Conservation (phyloP, 2,888 invertebrate genomes). For the Mechanitis mazaeus region DNA sequence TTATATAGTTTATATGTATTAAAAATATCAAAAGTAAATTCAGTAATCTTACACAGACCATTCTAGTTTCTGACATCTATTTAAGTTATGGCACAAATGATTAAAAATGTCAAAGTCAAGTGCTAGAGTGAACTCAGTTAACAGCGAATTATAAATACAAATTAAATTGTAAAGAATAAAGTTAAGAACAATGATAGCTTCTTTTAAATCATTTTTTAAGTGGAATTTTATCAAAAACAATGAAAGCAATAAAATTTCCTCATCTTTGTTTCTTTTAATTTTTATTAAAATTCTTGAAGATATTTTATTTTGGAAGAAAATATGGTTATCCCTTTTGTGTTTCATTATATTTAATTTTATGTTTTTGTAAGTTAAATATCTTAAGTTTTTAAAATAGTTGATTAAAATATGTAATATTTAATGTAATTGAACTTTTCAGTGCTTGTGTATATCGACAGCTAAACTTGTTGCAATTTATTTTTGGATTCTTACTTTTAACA, state of each 20-base stretch:
- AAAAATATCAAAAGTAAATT: too few relatives aligned
- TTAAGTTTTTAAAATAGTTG: conserved; percentile 1
- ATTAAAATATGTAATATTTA: conserved; percentile 11
- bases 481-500: conserved; percentile 43
- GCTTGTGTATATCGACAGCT: conserved; percentile 52
- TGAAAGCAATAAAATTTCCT: conserved; percentile 45
- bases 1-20: too few relatives aligned
- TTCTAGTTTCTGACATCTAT: too few relatives aligned
- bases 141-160: conserved; percentile 1
- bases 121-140: background rate
- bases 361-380: conserved; percentile 55
- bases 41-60: too few relatives aligned
- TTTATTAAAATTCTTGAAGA: conserved; percentile 61
- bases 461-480: conserved; percentile 49
- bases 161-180: background rate
- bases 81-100: too few relatives aligned
- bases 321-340: conserved; percentile 58
- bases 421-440: conserved; percentile 42
- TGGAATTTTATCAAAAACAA: conserved; percentile 44
- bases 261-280: conserved; percentile 47
- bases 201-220: conserved; percentile 51
- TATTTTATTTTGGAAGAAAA: conserved; percentile 64
- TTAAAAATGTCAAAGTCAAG: background rate
- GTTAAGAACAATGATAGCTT: conserved; percentile 45
- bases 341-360: conserved; percentile 50